Evolutionary conservation across 2,797 vertebrate genomes (phyloP).

Genomic region (Brachyalestes nurse): DNA sequence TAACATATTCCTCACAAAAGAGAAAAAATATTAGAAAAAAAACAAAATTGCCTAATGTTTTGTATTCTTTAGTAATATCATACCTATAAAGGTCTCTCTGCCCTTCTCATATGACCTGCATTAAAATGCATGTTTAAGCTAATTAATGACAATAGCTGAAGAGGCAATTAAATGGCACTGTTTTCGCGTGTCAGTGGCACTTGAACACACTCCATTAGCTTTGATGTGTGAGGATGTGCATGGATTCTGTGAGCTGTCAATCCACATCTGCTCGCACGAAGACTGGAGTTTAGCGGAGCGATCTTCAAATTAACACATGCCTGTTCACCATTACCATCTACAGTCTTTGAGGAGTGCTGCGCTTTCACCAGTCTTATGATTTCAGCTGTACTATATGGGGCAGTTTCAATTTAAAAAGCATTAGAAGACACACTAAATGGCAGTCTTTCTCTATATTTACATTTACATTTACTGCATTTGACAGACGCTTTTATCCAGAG

Average conservation of each 20-base stretch:
- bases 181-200: constrained; percentile 68
- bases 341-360: too few relatives aligned
- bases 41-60: background rate
- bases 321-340: background rate
- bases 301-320: background rate
- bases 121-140: constrained; percentile 76
- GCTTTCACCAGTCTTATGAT: too few relatives aligned
- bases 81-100: constrained; percentile 75
- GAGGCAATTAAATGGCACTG: constrained; percentile 77
- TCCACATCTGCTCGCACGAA: constrained; percentile 62
- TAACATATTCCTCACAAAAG: background rate
- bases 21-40: background rate
- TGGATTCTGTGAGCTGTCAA: constrained; percentile 63
- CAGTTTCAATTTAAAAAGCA: too few relatives aligned
- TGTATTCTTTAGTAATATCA: constrained; percentile 45
- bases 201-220: constrained; percentile 76
- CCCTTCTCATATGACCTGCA: constrained; percentile 72
- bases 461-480: too few relatives aligned
- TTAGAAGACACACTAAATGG: too few relatives aligned
- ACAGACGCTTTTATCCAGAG: too few relatives aligned
- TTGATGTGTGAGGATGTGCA: constrained; percentile 69
- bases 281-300: constrained; percentile 42
- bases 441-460: too few relatives aligned
- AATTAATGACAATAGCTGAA: constrained; percentile 81
- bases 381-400: background rate